These are phyloP conservation scores for Menidia beryllina DNA, from an alignment of 2,113 vertebrate genomes.

Conservation along the genomic window DNA sequence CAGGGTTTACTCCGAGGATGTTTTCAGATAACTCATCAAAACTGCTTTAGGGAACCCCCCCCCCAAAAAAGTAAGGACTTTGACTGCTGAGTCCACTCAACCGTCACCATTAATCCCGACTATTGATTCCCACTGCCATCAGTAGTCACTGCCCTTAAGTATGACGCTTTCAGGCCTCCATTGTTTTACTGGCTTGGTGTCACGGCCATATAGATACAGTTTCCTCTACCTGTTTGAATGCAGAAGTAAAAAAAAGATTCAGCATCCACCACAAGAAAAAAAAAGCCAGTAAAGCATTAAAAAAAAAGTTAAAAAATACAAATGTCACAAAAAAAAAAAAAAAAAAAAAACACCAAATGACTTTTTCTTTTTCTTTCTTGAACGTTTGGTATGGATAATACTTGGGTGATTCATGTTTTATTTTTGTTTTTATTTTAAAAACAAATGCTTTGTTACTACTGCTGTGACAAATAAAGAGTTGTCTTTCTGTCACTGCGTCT, in stretches of 20 bases:
- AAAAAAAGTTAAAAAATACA: too few species aligned
- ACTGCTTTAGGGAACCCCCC: conserved; percentile 26
- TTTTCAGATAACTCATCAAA: conserved; percentile 19
- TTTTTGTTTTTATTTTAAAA: conserved; percentile 69
- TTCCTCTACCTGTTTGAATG: conserved; percentile 37
- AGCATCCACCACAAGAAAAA: conserved; percentile 27
- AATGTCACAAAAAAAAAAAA: conserved; percentile 57
- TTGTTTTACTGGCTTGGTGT: conserved; percentile 62
- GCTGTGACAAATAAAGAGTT: conserved; percentile 81
- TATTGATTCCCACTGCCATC: conserved; percentile 58
- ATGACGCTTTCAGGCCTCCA: conserved; percentile 17
- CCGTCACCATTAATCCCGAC: conserved; percentile 5
- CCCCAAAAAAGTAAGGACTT: conserved; percentile 1
- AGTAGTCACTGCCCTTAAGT: conserved; percentile 46
- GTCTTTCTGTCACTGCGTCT: conserved; percentile 68
- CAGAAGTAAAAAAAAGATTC: conserved; percentile 20
- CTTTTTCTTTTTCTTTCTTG: conserved; percentile 41
- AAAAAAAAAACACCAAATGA: conserved; percentile 48
- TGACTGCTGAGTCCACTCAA: conserved; percentile 4
- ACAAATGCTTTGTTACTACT: conserved; percentile 80
- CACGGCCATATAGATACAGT: conserved; percentile 17
- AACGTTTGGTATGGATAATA: conserved; percentile 58
- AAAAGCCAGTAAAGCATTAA: conserved; percentile 25
- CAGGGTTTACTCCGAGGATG: conserved; percentile 12
- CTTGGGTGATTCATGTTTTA: conserved; percentile 48